Evolutionary conservation across 2,113 vertebrate genomes (phyloP).

Genomic region (Eretmochelys imbricata): DNA sequence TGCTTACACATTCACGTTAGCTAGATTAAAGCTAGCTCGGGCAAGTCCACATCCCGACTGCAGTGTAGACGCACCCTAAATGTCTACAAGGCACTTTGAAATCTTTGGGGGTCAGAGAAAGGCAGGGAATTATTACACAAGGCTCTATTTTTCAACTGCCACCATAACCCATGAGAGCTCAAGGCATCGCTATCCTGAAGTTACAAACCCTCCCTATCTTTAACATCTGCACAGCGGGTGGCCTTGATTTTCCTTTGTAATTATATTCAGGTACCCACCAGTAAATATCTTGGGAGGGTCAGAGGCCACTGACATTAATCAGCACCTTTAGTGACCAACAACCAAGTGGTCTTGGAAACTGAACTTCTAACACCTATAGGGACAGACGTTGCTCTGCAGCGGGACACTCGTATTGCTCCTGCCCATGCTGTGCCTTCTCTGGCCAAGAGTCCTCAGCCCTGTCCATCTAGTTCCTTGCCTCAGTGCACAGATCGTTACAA

Average conservation of each 20-base stretch:
- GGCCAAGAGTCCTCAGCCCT: background rate
- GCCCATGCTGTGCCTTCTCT: background rate
- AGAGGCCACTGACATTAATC: background rate
- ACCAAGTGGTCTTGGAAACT: background rate
- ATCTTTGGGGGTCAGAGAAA: background rate
- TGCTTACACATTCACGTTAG: background rate
- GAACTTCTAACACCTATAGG: background rate
- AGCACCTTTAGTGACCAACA: accelerated
- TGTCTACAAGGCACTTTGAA: background rate
- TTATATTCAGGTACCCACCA: background rate
- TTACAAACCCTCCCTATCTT: background rate
- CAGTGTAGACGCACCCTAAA: background rate
- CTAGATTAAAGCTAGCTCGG: background rate
- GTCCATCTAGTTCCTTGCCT: background rate
- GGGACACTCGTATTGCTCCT: background rate
- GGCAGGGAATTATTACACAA: background rate
- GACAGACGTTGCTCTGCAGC: background rate
- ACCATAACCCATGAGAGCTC: background rate
- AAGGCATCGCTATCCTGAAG: background rate
- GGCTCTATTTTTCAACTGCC: background rate
- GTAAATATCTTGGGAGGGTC: background rate
- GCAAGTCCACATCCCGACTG: background rate
- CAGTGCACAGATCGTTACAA: background rate
- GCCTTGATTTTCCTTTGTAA: background rate
- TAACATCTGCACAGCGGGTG: background rate